Evolutionary conservation across 2,113 vertebrate genomes (phyloP).

Genomic region (Lepus timidus): DNA sequence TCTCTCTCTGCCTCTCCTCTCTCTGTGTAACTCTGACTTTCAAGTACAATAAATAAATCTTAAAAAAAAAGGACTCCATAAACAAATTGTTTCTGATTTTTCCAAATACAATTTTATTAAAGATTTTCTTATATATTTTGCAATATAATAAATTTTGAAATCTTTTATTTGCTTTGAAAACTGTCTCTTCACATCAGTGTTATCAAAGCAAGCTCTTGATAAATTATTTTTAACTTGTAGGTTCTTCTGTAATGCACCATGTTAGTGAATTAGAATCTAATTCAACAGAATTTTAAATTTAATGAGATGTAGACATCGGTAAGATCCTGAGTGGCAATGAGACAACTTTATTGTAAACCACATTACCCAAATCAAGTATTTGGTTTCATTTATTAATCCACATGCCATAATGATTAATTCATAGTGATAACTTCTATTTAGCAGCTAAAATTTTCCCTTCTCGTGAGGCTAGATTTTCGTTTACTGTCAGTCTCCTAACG

Average conservation of each 20-base stretch:
- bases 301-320: slow-evolving; percentile 37
- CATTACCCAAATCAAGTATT: slow-evolving; percentile 50
- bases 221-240: slow-evolving; percentile 48
- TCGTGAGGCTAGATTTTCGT: slow-evolving; percentile 2
- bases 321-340: slow-evolving; percentile 45
- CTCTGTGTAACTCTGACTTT: no score
- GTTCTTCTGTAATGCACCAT: slow-evolving; percentile 39
- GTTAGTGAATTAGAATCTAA: not conserved
- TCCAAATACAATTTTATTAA: not conserved
- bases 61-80: not conserved
- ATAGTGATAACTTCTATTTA: slow-evolving; percentile 70
- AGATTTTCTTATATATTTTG: not conserved
- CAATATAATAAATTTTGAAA: not conserved
- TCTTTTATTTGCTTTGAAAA: not conserved
- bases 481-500: not conserved
- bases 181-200: not conserved
- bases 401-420: slow-evolving; percentile 74
- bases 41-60: no score
- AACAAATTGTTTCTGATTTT: not conserved
- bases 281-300: not conserved
- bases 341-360: slow-evolving; percentile 70
- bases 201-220: not conserved
- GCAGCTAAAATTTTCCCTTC: slow-evolving; percentile 54
- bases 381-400: slow-evolving; percentile 69
- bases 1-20: no score